Conservation (phyloP, 2,113 vertebrate genomes). For the Aix galericulata region DNA sequence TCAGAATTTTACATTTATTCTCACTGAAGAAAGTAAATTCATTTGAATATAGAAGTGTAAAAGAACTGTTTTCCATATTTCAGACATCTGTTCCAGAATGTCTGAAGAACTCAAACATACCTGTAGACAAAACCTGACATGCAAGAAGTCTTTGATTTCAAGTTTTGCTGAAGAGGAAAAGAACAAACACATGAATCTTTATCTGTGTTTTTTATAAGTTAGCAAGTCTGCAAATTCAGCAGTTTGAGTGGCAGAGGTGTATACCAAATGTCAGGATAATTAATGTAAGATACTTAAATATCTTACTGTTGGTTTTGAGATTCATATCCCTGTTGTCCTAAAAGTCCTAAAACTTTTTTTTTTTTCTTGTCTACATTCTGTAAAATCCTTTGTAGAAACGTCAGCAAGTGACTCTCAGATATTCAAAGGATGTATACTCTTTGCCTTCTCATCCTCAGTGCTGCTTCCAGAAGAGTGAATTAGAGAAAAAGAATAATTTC, state of each 20-base stretch:
- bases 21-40: neutral
- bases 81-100: neutral
- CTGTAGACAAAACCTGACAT: neutral
- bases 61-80: neutral
- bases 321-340: neutral
- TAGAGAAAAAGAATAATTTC: neutral
- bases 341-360: too few relatives aligned
- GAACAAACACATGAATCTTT: rapidly evolving
- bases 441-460: neutral
- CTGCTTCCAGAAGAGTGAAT: neutral
- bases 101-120: neutral
- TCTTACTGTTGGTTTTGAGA: neutral
- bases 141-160: neutral
- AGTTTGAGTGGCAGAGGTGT: neutral
- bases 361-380: neutral
- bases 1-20: neutral
- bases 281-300: neutral
- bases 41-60: neutral
- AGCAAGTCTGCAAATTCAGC: rapidly evolving
- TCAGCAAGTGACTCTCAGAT: neutral
- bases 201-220: neutral
- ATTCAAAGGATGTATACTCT: neutral
- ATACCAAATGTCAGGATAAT: neutral
- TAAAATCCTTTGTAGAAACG: neutral
- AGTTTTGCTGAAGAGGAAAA: neutral